A percentile compares a stretch with the other conserved stretches of the same genome.
Conservation (phyloP, 2,888 invertebrate species). For the Aquatica leii region DNA sequence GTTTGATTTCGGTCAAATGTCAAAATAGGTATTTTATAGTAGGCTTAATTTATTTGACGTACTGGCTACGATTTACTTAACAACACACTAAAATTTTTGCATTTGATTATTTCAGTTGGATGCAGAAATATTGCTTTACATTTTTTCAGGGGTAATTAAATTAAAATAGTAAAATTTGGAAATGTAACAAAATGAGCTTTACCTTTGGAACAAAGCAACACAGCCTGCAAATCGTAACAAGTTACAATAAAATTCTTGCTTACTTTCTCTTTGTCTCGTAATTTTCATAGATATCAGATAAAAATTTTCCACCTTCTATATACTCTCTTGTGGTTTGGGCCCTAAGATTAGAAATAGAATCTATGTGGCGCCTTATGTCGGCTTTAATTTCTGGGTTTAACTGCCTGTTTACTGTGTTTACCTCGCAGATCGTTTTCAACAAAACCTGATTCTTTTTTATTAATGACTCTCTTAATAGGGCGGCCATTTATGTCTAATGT, state of each 20-base stretch:
- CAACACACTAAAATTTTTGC: no score
- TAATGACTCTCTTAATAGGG: constrained; percentile 24
- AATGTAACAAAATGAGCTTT: constrained; percentile 40
- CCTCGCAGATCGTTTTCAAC: constrained; percentile 41
- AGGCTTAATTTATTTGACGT: no score
- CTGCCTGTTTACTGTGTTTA: constrained; percentile 44
- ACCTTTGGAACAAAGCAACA: constrained; percentile 35
- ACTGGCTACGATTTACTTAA: no score
- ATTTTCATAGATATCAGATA: constrained; percentile 43
- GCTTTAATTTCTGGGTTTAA: constrained; percentile 37
- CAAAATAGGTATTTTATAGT: no score
- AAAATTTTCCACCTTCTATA: constrained; percentile 44
- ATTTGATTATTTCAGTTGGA: no score
- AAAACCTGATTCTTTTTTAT: constrained; percentile 16
- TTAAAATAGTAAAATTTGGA: no score
- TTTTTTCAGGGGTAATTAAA: no score
- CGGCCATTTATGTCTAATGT: constrained; percentile 33
- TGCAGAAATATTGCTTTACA: no score
- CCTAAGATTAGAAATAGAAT: constrained; percentile 44
- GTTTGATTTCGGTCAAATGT: no score
- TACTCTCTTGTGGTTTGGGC: constrained; percentile 41
- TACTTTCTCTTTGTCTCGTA: constrained; percentile 39
- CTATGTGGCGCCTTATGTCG: constrained; percentile 41
- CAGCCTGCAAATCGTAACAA: constrained; percentile 41
- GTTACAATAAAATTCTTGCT: constrained; percentile 8